phyloP scores from a whole-genome alignment of 2,888 invertebrate species.

The Aphrophora alni region DNA sequence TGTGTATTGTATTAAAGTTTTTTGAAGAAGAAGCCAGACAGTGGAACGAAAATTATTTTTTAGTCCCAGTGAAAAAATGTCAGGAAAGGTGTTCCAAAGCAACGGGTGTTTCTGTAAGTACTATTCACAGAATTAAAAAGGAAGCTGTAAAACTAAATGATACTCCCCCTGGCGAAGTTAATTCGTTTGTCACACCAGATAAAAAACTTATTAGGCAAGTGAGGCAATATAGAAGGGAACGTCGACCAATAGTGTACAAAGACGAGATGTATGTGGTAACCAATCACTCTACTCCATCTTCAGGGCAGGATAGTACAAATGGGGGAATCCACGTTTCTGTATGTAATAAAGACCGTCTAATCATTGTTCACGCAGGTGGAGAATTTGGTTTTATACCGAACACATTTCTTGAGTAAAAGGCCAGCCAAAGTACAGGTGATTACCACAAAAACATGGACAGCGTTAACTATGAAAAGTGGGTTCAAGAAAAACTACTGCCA shows the following conservation, averaged over 20 bases:
- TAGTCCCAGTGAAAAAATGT: constrained; percentile 17
- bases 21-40: too few relatives aligned
- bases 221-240: constrained; percentile 2
- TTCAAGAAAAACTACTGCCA: constrained; percentile 13
- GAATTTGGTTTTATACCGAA: constrained; percentile 9
- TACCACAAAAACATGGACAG: too few relatives aligned
- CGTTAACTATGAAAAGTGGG: constrained; percentile 11
- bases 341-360: too few relatives aligned
- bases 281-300: constrained; percentile 1
- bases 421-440: constrained; percentile 9
- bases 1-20: too few relatives aligned
- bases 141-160: too few relatives aligned
- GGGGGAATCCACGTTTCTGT: not conserved
- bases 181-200: too few relatives aligned
- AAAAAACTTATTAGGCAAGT: constrained; percentile 12
- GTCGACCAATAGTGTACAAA: constrained; percentile 19
- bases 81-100: too few relatives aligned
- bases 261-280: constrained; percentile 13
- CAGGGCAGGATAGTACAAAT: constrained; percentile 6
- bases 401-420: constrained; percentile 12
- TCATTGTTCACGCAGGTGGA: constrained; percentile 10
- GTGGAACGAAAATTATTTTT: constrained; percentile 11
- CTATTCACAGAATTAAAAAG: too few relatives aligned
- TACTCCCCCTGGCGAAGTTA: not conserved
- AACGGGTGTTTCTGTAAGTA: too few relatives aligned